A percentile compares a stretch with the other conserved stretches of the same genome.
These are phyloP conservation scores for Ageneiosus marmoratus DNA, from an alignment of 2,113 vertebrate genomes.

Conservation along the genomic window DNA sequence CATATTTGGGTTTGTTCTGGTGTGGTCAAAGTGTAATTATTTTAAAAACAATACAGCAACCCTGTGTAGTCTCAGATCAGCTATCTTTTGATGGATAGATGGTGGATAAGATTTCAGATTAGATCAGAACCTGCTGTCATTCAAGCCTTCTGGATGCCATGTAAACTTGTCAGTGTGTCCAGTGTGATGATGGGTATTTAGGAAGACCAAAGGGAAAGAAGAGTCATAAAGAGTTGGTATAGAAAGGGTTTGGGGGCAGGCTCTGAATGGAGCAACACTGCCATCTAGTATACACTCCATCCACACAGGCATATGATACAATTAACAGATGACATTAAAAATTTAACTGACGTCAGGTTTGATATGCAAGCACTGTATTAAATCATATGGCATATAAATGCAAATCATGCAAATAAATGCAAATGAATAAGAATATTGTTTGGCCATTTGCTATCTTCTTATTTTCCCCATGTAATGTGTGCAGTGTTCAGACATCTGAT, in stretches of 20 bases:
- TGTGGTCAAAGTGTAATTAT: not conserved
- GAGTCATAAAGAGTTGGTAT: not conserved
- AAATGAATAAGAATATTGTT: not conserved
- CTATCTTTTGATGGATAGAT: not conserved
- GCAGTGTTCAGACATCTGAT: constrained; percentile 66
- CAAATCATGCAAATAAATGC: not conserved
- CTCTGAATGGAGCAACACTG: constrained; percentile 66
- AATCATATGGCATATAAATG: not conserved
- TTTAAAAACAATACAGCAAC: not conserved
- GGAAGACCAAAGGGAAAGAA: not conserved
- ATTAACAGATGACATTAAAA: not conserved
- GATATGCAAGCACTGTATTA: not conserved
- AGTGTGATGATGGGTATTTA: constrained; percentile 12
- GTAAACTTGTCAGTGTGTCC: constrained; percentile 15
- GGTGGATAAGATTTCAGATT: constrained; percentile 19
- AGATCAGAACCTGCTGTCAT: constrained; percentile 20
- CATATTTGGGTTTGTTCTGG: not conserved
- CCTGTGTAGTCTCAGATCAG: not conserved
- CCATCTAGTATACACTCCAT: constrained; percentile 65
- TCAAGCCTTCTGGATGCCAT: constrained; percentile 1
- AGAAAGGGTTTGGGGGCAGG: not conserved
- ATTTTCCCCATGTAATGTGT: constrained; percentile 7
- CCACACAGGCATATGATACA: constrained; percentile 9
- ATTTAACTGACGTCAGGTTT: not conserved
- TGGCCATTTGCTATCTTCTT: too few species aligned